phyloP scores from a whole-genome alignment of 2,113 vertebrate species.

The Neogobius melanostomus region DNA sequence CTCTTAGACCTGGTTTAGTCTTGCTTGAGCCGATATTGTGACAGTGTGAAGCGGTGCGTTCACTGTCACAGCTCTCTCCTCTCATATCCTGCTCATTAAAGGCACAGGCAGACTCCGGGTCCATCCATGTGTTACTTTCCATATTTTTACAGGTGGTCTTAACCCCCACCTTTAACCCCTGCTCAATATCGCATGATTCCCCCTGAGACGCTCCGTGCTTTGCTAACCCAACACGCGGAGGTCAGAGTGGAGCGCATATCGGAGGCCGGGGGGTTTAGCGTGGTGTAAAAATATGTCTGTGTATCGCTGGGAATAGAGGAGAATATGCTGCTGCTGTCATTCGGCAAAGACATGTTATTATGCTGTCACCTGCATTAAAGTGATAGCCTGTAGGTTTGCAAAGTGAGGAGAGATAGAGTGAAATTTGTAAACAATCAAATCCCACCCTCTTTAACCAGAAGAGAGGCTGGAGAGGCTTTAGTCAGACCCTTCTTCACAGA shows the following conservation, averaged over 20 bases:
- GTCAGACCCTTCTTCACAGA: too few relatives aligned
- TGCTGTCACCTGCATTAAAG: too few relatives aligned
- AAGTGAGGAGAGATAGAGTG: too few relatives aligned
- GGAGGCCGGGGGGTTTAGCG: constrained; percentile 5
- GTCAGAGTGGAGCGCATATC: background rate
- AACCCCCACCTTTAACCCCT: constrained; percentile 46
- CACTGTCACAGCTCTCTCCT: constrained; percentile 8
- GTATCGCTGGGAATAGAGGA: background rate
- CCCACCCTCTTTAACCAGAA: too few relatives aligned
- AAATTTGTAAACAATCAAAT: too few relatives aligned
- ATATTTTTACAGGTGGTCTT: constrained; percentile 53
- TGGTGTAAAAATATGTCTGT: constrained; percentile 1
- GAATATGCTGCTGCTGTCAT: background rate
- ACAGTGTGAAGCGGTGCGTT: constrained; percentile 8
- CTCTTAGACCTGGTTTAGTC: too few relatives aligned
- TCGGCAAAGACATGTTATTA: background rate
- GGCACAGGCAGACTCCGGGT: constrained; percentile 36
- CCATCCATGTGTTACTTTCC: background rate
- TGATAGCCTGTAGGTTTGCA: too few relatives aligned
- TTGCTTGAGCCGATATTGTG: background rate
- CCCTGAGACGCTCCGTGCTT: constrained; percentile 21
- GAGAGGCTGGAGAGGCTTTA: too few relatives aligned
- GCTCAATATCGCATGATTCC: constrained; percentile 28
- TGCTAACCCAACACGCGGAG: constrained; percentile 5
- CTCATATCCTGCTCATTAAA: constrained; percentile 10